Conservation (phyloP, 2,888 invertebrate species). For the Eugnorisma glareosa region DNA sequence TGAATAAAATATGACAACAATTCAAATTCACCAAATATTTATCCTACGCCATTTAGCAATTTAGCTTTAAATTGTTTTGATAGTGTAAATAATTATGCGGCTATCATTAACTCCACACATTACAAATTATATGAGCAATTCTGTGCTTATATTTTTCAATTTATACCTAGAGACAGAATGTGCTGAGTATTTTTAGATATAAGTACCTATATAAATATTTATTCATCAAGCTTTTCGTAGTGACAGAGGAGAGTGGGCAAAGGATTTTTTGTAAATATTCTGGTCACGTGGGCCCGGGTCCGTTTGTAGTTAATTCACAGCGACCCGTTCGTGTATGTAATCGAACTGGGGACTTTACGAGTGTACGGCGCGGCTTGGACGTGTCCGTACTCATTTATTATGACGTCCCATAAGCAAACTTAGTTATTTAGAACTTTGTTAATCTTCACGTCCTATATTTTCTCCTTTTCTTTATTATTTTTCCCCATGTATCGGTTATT, state of each 20-base stretch:
- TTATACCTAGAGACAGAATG: background rate
- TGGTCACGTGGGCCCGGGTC: constrained; percentile 77
- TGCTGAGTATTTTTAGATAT: constrained; percentile 17
- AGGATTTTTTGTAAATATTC: constrained; percentile 78
- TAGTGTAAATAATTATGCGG: constrained; percentile 45
- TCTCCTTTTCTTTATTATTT: constrained; percentile 65
- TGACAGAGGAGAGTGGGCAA: constrained; percentile 68
- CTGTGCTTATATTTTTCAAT: constrained; percentile 15
- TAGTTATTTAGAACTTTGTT: constrained; percentile 72
- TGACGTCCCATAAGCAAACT: constrained; percentile 72
- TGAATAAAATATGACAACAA: constrained; percentile 27
- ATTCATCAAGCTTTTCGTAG: constrained; percentile 70
- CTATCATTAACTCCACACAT: constrained; percentile 38
- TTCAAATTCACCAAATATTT: constrained; percentile 35
- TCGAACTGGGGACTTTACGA: constrained; percentile 82
- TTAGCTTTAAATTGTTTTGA: constrained; percentile 39
- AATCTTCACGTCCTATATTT: constrained; percentile 71
- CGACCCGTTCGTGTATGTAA: constrained; percentile 80
- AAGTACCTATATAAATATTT: constrained; percentile 54
- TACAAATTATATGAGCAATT: constrained; percentile 17
- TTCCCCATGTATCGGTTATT: constrained; percentile 58
- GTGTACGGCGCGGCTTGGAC: constrained; percentile 75
- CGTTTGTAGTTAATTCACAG: constrained; percentile 82
- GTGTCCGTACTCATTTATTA: constrained; percentile 76
- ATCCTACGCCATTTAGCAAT: constrained; percentile 36